Percentiles rank a stretch among this genome's conserved stretches.
phyloP scores from a whole-genome alignment of 2,797 vertebrate genomes.

The Gymnodraco acuticeps region DNA sequence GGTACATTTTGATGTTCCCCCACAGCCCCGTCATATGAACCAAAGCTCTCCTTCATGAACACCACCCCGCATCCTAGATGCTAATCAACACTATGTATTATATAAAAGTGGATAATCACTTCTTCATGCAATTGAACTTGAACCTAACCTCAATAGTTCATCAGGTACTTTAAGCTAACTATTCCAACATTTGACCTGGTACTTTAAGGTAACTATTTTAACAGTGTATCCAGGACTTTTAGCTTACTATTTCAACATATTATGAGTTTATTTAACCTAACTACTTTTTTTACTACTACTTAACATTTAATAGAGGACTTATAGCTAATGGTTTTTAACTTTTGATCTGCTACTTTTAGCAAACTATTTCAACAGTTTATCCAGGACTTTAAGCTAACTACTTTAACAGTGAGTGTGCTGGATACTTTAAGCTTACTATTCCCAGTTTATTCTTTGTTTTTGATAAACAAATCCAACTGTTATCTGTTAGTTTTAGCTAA shows the following conservation, averaged over 20 bases:
- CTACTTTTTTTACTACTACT: no score
- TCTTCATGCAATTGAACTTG: neutral
- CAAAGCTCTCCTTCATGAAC: neutral
- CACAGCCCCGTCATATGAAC: neutral
- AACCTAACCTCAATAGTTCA: no score
- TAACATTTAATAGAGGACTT: neutral
- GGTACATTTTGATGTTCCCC: slow-evolving; percentile 20
- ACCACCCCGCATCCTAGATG: neutral
- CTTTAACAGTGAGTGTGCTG: neutral
- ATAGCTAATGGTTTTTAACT: neutral
- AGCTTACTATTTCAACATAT: neutral
- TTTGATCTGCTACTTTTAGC: neutral
- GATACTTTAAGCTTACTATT: no score
- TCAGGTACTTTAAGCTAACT: no score
- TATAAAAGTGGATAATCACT: neutral
- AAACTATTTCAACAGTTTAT: neutral
- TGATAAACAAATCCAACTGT: no score
- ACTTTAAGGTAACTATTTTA: no score
- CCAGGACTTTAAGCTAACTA: neutral
- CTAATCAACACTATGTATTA: neutral
- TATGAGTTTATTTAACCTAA: neutral
- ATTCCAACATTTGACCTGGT: no score
- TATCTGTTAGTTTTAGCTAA: neutral
- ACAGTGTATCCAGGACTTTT: neutral
- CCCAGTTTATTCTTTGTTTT: no score